Evolutionary conservation across 2,797 vertebrate genomes (phyloP), one percentile per base, ranked within the genome.

Genomic region (Setipinna tenuifilis): DNA sequence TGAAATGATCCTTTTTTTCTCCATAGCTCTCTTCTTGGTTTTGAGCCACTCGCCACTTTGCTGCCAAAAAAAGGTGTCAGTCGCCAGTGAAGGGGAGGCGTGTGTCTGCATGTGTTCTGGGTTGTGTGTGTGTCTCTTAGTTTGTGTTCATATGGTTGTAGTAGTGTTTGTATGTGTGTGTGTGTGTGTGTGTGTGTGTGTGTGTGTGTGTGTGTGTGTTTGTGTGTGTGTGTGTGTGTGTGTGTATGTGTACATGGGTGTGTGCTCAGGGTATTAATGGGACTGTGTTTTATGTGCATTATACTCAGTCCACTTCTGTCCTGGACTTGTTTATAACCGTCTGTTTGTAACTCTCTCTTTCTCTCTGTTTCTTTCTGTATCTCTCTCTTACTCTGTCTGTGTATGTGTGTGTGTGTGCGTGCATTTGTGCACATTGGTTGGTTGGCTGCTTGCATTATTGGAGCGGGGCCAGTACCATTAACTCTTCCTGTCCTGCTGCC

Each of bases 61-160:
- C 96, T 98, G 97, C 97, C 98, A 99, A 97, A 95, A 96, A 94
- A 96, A 97, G 96, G 97, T 98, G 98, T 97, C 97, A 97, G 97
- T 97, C 96, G 96, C 94, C 95, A 95, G 94, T 95, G 90, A 90
- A 91, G 91, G 89, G 89, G 89, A 86, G 92, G 87, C 83, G 88
- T 87, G 90, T 90, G 87, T 92, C 89, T 93, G 93, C 89, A 88
- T 85, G 90, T 91, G 90, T 91, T 91, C 87, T 87, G 88, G 85
- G 88, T 87, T 88, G 62, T 87, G 85, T 71, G 61, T 68, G 57
- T 25, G 57, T 50, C 58, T 54, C 57, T 84, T 58, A 57, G 50
- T 82, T 46, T 83, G 28, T 75, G 68, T 35, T 16, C 16, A 7
- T 35, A 10, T 6, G 50, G 7, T 9, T 54, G 50, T 54, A 14